Percentiles rank a stretch among this genome's conserved stretches.
Evolutionary conservation across 2,797 vertebrate genomes (phyloP).

Genomic region (Eupleurogrammus muticus): DNA sequence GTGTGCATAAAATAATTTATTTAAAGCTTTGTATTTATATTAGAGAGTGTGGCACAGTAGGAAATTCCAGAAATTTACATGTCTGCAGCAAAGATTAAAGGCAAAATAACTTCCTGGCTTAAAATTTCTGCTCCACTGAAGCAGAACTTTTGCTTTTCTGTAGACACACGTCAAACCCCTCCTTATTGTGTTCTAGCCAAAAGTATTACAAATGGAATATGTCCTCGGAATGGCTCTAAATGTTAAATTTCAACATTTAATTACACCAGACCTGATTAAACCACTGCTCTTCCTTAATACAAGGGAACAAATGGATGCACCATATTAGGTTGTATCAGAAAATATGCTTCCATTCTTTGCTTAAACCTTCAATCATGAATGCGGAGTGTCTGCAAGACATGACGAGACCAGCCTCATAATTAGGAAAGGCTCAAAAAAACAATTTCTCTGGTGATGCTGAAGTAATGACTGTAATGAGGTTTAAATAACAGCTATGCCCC

Average conservation of each 20-base stretch:
- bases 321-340: constrained; percentile 61
- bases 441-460: constrained; percentile 48
- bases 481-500: constrained; percentile 49
- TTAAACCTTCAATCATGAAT: constrained; percentile 65
- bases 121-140: constrained; percentile 64
- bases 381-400: constrained; percentile 40
- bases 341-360: constrained; percentile 66
- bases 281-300: constrained; percentile 41
- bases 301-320: constrained; percentile 55
- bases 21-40: constrained; percentile 51
- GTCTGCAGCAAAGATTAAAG: constrained; percentile 40
- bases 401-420: constrained; percentile 67
- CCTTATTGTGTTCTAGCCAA: constrained; percentile 29
- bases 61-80: constrained; percentile 50
- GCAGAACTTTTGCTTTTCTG: constrained; percentile 39
- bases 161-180: constrained; percentile 35
- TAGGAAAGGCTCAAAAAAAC: constrained; percentile 63
- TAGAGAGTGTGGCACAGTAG: constrained; percentile 22
- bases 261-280: constrained; percentile 68
- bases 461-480: constrained; percentile 63
- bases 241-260: constrained; percentile 74
- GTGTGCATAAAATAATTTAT: constrained; percentile 28
- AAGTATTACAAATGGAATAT: constrained; percentile 46
- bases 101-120: constrained; percentile 36
- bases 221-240: constrained; percentile 28